These are phyloP conservation scores for Podarcis siculus DNA, from an alignment of 2,797 vertebrate genomes.

Conservation along the genomic window DNA sequence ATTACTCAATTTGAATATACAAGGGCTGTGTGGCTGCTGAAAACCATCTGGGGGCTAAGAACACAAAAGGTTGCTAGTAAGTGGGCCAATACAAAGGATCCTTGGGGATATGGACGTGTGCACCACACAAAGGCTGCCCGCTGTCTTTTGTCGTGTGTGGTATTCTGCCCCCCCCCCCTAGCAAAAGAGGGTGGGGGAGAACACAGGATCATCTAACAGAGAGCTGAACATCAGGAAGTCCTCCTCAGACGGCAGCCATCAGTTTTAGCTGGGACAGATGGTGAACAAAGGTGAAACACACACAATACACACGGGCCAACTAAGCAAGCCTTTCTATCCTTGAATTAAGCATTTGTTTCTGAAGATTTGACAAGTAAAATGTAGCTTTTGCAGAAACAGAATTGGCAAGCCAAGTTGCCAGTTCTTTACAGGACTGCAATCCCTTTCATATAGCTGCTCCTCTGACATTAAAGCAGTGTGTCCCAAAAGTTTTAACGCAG, in stretches of 20 bases:
- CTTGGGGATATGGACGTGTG: conserved; percentile 49
- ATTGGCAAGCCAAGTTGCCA: not conserved
- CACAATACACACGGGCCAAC: conserved; percentile 24
- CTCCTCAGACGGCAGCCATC: conserved; percentile 62
- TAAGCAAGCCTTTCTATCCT: conserved; percentile 1
- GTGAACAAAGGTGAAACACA: conserved; percentile 69
- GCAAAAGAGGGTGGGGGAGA: conserved; percentile 33
- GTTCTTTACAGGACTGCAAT: not conserved
- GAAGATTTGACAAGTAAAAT: not conserved
- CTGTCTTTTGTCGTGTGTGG: conserved; percentile 49
- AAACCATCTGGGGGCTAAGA: conserved; percentile 72
- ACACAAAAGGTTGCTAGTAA: conserved; percentile 64
- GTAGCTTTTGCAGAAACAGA: not conserved
- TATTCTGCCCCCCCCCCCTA: not conserved
- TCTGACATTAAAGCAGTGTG: not conserved
- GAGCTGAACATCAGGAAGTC: conserved; percentile 53
- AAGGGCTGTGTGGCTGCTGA: conserved; percentile 54
- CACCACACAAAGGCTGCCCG: conserved; percentile 61
- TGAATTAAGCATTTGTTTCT: not conserved
- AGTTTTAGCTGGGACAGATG: conserved; percentile 74
- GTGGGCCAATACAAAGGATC: conserved; percentile 51
- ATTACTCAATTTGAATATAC: conserved; percentile 54
- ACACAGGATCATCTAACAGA: conserved; percentile 46
- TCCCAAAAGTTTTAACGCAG: too few species aligned
- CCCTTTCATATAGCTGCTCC: not conserved